phyloP scores from a whole-genome alignment of 1,140 invertebrate genomes.

The Hyles euphorbiae region DNA sequence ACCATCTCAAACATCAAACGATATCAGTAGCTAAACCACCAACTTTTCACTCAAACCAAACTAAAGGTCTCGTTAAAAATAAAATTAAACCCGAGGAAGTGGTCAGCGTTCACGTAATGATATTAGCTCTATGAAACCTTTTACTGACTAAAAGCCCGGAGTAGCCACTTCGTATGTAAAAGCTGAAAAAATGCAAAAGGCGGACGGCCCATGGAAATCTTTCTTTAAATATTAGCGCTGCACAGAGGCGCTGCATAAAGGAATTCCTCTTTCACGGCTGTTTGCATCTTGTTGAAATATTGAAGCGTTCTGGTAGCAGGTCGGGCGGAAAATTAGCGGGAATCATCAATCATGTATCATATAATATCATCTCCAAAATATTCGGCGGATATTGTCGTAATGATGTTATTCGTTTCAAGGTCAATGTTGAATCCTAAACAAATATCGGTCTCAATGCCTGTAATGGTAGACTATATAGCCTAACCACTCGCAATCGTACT shows the following conservation, averaged over 20 bases:
- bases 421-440: too few relatives aligned
- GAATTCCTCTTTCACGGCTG: conserved; percentile 33
- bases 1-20: too few relatives aligned
- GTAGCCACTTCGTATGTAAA: conserved; percentile 12
- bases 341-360: background rate
- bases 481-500: too few relatives aligned
- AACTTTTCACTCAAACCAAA: too few relatives aligned
- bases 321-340: conserved; percentile 10
- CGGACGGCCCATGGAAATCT: conserved; percentile 20
- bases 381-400: background rate
- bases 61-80: too few relatives aligned
- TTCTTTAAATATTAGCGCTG: conserved; percentile 40
- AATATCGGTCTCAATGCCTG: too few relatives aligned
- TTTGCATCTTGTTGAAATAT: conserved; percentile 44
- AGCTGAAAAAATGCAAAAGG: conserved; percentile 20
- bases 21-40: too few relatives aligned
- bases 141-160: conserved; percentile 14
- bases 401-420: too few relatives aligned
- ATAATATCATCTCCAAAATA: background rate
- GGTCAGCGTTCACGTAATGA: background rate
- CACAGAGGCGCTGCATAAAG: conserved; percentile 37
- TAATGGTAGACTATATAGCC: too few relatives aligned
- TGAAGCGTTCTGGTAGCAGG: conserved; percentile 25
- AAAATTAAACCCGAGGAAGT: too few relatives aligned
- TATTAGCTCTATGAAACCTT: conserved; percentile 7